phyloP scores from a whole-genome alignment of 53 echinoderm and acorn worm genomes.

The Mesocentrotus franciscanus region DNA sequence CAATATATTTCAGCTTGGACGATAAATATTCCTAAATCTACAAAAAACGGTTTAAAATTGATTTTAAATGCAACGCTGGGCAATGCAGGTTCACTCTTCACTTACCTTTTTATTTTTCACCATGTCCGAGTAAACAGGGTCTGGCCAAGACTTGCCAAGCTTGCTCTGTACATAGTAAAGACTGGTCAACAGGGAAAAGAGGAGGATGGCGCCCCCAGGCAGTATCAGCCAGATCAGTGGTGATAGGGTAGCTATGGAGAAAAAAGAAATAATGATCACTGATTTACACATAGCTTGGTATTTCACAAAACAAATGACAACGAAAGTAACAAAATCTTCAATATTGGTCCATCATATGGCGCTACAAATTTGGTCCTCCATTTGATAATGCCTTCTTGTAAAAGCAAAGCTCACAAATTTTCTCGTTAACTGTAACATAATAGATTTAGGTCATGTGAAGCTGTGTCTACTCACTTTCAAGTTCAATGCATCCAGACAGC shows the following conservation, averaged over 20 bases:
- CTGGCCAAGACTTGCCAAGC: conserved; percentile 61
- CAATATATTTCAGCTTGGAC: neutral
- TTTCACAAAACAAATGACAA: neutral
- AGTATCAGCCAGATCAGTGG: conserved; percentile 54
- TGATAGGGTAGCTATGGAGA: neutral
- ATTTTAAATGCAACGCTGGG: neutral
- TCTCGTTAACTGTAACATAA: neutral
- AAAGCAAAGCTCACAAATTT: neutral
- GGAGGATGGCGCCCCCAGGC: conserved; percentile 36
- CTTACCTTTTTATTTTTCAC: conserved; percentile 56
- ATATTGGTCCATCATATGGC: neutral
- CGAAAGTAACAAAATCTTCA: neutral
- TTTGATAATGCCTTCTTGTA: neutral
- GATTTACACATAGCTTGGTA: neutral
- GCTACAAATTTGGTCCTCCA: neutral
- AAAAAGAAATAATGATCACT: neutral
- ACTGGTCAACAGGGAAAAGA: conserved; percentile 9
- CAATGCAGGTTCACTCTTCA: neutral
- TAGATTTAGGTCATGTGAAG: neutral
- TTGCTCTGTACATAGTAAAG: conserved; percentile 46
- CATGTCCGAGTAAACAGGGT: conserved; percentile 39
- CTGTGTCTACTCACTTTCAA: neutral
- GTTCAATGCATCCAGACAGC: neutral
- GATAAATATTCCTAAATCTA: neutral
- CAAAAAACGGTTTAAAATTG: neutral